Evolutionary conservation across 2,888 invertebrate genomes (phyloP).

Genomic region (Steinernema hermaphroditum): DNA sequence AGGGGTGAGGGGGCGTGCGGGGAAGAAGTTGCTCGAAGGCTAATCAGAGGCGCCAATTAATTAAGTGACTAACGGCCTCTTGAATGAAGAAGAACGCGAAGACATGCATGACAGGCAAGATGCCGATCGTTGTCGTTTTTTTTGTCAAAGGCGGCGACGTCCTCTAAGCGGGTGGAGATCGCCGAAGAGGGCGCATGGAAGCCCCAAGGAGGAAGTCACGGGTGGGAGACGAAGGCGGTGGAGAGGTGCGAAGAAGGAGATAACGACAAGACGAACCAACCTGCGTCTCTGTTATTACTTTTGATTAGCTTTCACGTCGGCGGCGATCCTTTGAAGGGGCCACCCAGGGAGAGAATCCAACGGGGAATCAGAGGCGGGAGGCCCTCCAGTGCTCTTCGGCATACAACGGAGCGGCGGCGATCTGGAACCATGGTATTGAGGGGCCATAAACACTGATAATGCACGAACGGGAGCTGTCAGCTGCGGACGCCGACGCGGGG

Average conservation of each 20-base stretch:
- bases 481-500: slow-evolving; percentile 8
- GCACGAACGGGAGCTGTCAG: slow-evolving; percentile 13
- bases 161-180: not conserved
- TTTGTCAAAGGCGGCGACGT: slow-evolving; percentile 16
- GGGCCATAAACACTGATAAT: slow-evolving; percentile 1
- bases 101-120: not conserved
- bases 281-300: slow-evolving; percentile 14
- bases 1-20: not conserved
- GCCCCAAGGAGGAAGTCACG: not conserved
- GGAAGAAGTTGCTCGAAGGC: not conserved
- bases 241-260: not conserved
- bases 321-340: slow-evolving; percentile 22
- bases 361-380: not conserved
- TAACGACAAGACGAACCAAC: slow-evolving; percentile 5
- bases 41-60: slow-evolving; percentile 2
- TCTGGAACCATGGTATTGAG: not conserved
- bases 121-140: not conserved
- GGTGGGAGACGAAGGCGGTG: not conserved
- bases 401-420: not conserved
- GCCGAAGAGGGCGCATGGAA: too few species aligned
- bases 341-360: slow-evolving; percentile 23
- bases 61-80: not conserved
- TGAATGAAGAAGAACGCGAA: slow-evolving; percentile 2
- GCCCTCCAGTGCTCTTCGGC: not conserved
- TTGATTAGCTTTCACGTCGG: slow-evolving; percentile 3